Conservation (phyloP, 2,113 vertebrate species). For the Sebastes schlegelii region DNA sequence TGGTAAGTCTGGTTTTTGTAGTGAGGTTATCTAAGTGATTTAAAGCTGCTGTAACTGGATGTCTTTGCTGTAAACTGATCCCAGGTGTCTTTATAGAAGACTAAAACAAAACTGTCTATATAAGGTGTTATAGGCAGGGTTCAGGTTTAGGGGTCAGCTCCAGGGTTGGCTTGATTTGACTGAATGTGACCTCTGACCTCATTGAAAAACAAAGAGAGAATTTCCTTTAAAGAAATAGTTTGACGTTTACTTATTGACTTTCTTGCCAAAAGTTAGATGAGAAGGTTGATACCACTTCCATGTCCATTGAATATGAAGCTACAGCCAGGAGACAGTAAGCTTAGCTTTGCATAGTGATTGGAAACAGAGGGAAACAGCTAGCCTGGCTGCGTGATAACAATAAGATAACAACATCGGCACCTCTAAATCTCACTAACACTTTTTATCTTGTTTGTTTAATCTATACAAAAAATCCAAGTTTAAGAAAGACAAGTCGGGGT, state of each 20-base stretch:
- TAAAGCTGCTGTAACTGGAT: not conserved
- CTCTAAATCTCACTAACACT: no score
- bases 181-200: slow-evolving; percentile 32
- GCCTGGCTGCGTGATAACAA: no score
- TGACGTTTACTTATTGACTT: not conserved
- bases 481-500: not conserved
- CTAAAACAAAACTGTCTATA: slow-evolving; percentile 12
- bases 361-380: not conserved
- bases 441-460: not conserved
- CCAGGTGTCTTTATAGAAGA: slow-evolving; percentile 1
- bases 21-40: not conserved
- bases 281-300: not conserved
- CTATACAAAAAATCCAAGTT: not conserved
- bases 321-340: not conserved
- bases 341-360: not conserved
- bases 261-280: not conserved
- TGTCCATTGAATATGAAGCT: not conserved
- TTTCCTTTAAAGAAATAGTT: not conserved
- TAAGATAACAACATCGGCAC: no score
- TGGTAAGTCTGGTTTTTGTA: slow-evolving; percentile 77
- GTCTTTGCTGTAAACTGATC: slow-evolving; percentile 8
- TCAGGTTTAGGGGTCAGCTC: not conserved
- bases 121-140: not conserved
- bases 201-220: not conserved
- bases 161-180: slow-evolving; percentile 7